Evolutionary conservation across 2,113 vertebrate species (phyloP).

Genomic region (Formicarius rufipectus): DNA sequence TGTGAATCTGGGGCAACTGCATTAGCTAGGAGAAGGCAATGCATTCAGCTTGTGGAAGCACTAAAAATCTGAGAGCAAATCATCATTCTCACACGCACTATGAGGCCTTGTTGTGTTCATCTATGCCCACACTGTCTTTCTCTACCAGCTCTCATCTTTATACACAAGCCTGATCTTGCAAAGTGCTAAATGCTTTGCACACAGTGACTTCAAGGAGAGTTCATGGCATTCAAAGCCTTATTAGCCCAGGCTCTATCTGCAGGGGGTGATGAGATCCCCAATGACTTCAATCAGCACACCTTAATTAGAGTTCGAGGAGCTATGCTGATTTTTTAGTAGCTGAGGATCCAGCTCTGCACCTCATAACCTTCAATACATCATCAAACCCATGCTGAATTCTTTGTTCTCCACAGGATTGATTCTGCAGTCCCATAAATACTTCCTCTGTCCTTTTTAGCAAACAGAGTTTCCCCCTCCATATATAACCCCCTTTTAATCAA

Average conservation of each 20-base stretch:
- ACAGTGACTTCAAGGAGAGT: background rate
- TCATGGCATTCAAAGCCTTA: slow-evolving; percentile 24
- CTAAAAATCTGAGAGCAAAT: background rate
- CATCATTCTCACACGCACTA: background rate
- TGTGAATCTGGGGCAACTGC: background rate
- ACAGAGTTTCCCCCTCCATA: slow-evolving; percentile 17
- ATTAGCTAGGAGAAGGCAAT: background rate
- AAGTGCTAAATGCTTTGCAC: background rate
- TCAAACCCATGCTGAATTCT: slow-evolving; percentile 42
- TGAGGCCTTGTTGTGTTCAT: background rate
- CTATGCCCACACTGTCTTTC: background rate
- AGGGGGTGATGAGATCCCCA: slow-evolving; percentile 36
- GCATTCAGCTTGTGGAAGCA: background rate
- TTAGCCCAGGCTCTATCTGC: slow-evolving; percentile 28
- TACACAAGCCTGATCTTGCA: background rate
- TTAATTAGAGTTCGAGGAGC: slow-evolving; percentile 32
- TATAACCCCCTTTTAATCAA: slow-evolving; percentile 35
- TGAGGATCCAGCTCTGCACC: background rate
- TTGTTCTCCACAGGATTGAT: slow-evolving; percentile 49
- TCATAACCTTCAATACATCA: slow-evolving; percentile 46
- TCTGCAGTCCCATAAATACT: slow-evolving; percentile 30
- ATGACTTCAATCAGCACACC: slow-evolving; percentile 21
- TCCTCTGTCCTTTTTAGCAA: slow-evolving; percentile 10
- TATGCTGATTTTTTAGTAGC: slow-evolving; percentile 23
- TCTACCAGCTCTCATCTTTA: background rate